Conservation (phyloP, 2,113 vertebrate genomes). For the Osmerus mordax region DNA sequence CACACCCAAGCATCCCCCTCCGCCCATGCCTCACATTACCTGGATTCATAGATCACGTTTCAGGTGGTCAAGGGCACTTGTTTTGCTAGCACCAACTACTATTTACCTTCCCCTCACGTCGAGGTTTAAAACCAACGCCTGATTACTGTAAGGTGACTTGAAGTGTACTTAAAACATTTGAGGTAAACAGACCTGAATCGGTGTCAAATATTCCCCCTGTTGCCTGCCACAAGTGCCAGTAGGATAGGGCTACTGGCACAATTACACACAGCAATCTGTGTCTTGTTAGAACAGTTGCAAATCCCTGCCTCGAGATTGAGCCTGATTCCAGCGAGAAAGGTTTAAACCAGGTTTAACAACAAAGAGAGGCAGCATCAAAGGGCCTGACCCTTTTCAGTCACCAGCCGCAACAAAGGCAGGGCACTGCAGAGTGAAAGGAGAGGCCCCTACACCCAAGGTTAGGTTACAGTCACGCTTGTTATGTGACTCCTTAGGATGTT, state of each 20-base stretch:
- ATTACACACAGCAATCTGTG: not conserved
- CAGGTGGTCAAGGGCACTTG: slow-evolving; percentile 35
- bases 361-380: not conserved
- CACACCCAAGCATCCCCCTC: slow-evolving; percentile 44
- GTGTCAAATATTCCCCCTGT: slow-evolving; percentile 23
- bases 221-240: not conserved
- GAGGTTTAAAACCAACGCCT: slow-evolving; percentile 4
- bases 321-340: not conserved
- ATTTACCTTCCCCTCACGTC: slow-evolving; percentile 41
- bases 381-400: not conserved
- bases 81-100: slow-evolving; percentile 46
- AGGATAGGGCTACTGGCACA: too few relatives aligned
- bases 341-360: not conserved
- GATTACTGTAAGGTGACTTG: not conserved
- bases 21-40: slow-evolving; percentile 40
- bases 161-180: slow-evolving; percentile 21
- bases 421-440: not conserved
- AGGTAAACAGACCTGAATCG: slow-evolving; percentile 28
- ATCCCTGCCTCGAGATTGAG: not conserved
- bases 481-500: too few relatives aligned
- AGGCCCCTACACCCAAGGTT: not conserved
- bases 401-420: not conserved
- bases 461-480: not conserved
- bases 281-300: not conserved
- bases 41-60: slow-evolving; percentile 49